Percentiles rank a stretch among this genome's conserved stretches.
Evolutionary conservation across 2,113 vertebrate species (phyloP).

Genomic region (Calidris pugnax): DNA sequence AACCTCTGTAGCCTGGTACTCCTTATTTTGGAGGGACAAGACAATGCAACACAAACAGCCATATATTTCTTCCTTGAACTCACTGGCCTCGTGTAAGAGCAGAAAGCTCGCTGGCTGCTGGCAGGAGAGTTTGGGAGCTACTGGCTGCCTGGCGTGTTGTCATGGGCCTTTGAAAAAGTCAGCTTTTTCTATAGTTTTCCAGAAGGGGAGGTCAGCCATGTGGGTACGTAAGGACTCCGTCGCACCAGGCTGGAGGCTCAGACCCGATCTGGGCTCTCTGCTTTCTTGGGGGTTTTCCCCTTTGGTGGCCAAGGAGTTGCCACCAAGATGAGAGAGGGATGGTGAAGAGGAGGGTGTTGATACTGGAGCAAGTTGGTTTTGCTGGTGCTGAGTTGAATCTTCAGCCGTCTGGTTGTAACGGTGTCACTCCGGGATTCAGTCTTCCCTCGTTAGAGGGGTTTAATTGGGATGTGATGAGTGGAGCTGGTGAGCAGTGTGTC

Average conservation of each 20-base stretch:
- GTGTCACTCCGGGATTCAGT: not conserved
- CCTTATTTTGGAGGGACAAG: not conserved
- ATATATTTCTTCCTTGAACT: not conserved
- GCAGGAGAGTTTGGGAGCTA: not conserved
- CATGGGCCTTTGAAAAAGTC: not conserved
- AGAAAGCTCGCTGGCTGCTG: not conserved
- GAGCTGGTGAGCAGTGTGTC: not conserved
- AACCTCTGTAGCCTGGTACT: not conserved
- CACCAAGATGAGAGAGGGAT: not conserved
- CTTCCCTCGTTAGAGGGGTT: not conserved
- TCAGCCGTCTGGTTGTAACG: not conserved
- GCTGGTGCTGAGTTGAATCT: not conserved
- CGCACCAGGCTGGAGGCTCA: not conserved
- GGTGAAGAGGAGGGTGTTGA: not conserved
- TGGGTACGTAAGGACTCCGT: accelerated
- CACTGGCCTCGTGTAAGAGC: accelerated
- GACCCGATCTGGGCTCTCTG: not conserved
- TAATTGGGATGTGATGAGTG: conserved; percentile 8
- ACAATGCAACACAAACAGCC: not conserved
- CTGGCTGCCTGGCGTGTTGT: not conserved
- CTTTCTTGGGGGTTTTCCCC: not conserved
- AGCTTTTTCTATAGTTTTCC: not conserved
- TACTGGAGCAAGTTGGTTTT: not conserved
- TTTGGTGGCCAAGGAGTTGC: not conserved
- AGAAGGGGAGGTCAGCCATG: not conserved